These are phyloP conservation scores for Drosophila aff. DNA, from an alignment of 1,140 invertebrate genomes.

Conservation along the genomic window DNA sequence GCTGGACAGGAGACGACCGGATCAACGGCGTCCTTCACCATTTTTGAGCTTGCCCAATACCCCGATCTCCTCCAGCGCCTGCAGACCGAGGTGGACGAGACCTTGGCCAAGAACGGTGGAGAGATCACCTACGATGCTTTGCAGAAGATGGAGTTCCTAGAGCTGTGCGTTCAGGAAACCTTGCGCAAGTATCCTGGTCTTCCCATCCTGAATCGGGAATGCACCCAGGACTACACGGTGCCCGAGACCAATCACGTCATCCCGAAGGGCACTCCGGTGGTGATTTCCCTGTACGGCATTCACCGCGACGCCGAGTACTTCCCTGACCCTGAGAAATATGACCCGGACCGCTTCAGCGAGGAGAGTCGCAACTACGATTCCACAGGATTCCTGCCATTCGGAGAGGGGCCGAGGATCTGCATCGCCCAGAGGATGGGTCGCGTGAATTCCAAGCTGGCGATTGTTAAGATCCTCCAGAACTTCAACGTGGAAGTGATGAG, in stretches of 20 bases:
- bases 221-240: conserved; percentile 84
- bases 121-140: conserved; percentile 86
- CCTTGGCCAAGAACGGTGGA: conserved; percentile 84
- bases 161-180: conserved; percentile 87
- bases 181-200: conserved; percentile 87
- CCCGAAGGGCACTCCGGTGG: conserved; percentile 85
- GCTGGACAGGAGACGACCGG: conserved; percentile 91
- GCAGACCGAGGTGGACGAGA: conserved; percentile 86
- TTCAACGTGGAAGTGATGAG: conserved; percentile 68
- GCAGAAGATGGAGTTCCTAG: conserved; percentile 87
- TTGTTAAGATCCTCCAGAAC: conserved; percentile 66
- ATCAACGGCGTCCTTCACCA: conserved; percentile 87
- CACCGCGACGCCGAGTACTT: conserved; percentile 87
- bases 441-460: conserved; percentile 62
- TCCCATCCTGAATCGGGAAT: conserved; percentile 85
- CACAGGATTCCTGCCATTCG: conserved; percentile 88
- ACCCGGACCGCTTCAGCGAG: conserved; percentile 88
- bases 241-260: conserved; percentile 82
- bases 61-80: conserved; percentile 87
- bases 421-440: conserved; percentile 70
- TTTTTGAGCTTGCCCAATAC: conserved; percentile 87
- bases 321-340: conserved; percentile 88
- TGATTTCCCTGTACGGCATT: conserved; percentile 84
- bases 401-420: conserved; percentile 88
- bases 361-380: conserved; percentile 81